Base-by-base conservation (phyloP, 2,113 vertebrate species). In the Solenodon paradoxus region DNA sequence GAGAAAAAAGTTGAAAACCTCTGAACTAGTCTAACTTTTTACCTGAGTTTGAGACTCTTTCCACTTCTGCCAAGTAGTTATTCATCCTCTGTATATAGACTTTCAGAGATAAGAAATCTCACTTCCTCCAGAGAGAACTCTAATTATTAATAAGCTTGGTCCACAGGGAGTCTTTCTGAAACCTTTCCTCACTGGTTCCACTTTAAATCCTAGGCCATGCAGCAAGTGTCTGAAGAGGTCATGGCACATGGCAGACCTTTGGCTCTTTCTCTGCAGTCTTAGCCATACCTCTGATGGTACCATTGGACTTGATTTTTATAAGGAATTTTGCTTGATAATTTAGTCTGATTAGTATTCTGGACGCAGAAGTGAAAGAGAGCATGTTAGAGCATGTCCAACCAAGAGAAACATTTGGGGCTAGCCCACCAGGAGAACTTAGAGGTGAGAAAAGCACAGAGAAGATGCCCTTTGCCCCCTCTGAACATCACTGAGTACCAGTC, bases 311-410 rank as follows among this genome's bases (percentile, higher is more conserved):
- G 22, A 66, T 49, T 66, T 86, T 78, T 74, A 77, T 3, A 77
- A 45, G 30, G 42, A 57, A 63, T 87, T 75, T 90, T 92, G 28
- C 57, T 80, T 57, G 40, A 40, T 89, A 42, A 57, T 94, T 72
- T 20, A 3, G 38, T 32, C 13, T 92, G 38, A 89, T 92, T 89
- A 94, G 15, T 47, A 83, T 78, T 97, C 49, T 83, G 75, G 63
- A 94, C 64, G 26, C 68, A 93, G 35, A 82, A 19, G 71, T 35
- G 35, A 95, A 83, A 53, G 35, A 93, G 64, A 84, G 7, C 22
- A 89, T 90, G 95, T 89, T 93, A 87, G 77, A 96, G 81, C 38
- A 32, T 30, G 5, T 92, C 87, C 68, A 97, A 85, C 42, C 15
- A 72, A 91, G 30, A 85, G 35, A 79, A 80, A 15, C 19, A 59